Conservation (phyloP, 2,797 vertebrate genomes). For the Sebastes jordani region DNA sequence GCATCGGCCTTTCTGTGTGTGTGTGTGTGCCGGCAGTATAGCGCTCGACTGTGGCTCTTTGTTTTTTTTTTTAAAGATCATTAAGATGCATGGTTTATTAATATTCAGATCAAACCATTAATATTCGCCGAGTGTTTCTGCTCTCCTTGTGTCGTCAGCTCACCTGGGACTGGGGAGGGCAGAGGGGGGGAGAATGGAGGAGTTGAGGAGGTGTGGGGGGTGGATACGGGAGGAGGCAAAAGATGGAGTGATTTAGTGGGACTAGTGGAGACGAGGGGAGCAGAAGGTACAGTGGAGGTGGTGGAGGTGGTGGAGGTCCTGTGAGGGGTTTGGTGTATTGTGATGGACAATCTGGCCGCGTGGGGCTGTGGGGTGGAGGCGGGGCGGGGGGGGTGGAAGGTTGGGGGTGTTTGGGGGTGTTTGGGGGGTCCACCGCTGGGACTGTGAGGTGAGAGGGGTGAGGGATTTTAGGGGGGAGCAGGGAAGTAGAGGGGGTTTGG, state of each 20-base stretch:
- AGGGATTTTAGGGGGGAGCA: slow-evolving; percentile 71
- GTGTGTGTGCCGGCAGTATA: slow-evolving; percentile 21
- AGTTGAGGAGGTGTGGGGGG: background rate
- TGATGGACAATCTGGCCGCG: slow-evolving; percentile 67
- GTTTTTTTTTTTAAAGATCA: slow-evolving; percentile 69
- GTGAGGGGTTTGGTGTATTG: slow-evolving; percentile 53
- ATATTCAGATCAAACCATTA: slow-evolving; percentile 84
- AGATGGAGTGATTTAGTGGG: slow-evolving; percentile 48
- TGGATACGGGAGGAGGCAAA: slow-evolving; percentile 22
- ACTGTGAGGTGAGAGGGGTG: slow-evolving; percentile 72
- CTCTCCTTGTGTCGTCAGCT: slow-evolving; percentile 84
- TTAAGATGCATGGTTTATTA: slow-evolving; percentile 83
- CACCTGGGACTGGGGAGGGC: slow-evolving; percentile 82
- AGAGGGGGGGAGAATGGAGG: slow-evolving; percentile 52
- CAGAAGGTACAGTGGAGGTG: slow-evolving; percentile 50
- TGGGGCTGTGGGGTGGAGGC: background rate
- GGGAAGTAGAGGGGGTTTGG: slow-evolving; percentile 67
- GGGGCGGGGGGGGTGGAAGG: slow-evolving; percentile 14
- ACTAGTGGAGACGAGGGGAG: slow-evolving; percentile 47
- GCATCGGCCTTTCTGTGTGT: background rate
- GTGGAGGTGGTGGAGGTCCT: slow-evolving; percentile 60
- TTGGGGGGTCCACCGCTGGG: slow-evolving; percentile 64
- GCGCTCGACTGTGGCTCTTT: slow-evolving; percentile 59
- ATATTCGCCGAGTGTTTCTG: slow-evolving; percentile 80
- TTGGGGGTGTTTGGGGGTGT: slow-evolving; percentile 44